Evolutionary conservation across 2,888 invertebrate species (phyloP), one percentile per base, ranked within the genome.

Genomic region (Cactoblastis cactorum): DNA sequence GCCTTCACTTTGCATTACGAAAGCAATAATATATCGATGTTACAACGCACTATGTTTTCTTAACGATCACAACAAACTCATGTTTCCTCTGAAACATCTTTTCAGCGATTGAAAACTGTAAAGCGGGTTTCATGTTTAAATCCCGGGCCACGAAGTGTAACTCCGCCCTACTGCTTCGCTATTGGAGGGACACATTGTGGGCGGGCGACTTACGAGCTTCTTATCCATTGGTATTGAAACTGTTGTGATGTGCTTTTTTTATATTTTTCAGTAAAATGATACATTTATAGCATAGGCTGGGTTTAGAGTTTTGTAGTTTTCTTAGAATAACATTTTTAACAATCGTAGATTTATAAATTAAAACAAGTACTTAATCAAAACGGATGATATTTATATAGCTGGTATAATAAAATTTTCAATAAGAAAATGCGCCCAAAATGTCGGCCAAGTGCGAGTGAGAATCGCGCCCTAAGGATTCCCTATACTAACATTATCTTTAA

Each of bases 81-180:
- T 78, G 77, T 73, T 75, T 67, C 51, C 75, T 62, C 77, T 80
- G 75, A 77, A 80, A 78, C 76, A 76, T 74, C 71, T 72, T 71
- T 78, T 72, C 77, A 73, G 65, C 69, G 77, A 83, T 82, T 85
- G 80, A 82, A 73, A 72, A 61, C 65, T 69, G 76, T 62, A 67
- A 73, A 70, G 67, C 66, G 64, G 65, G 68, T 65, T 71, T 73
- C 75, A 74, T 70, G 70, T 77, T 74, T 77, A 67, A 73, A 80
- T 72, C 67, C 53, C 57, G 51, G 50, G 47, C 54, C 34, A 53
- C 24, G 63, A 54, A 28, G 24, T 43, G 80, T 46, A 19, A 33
- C 84, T 60, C 84, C 85, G 81, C 87, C 86, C 79, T 59, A 51
- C 33, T 39, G 55, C 32, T 19, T 34, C 51, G 53, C 67, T 41